These are phyloP conservation scores for Lamprotornis superbus DNA, from an alignment of 2,113 vertebrate genomes.

Conservation along the genomic window DNA sequence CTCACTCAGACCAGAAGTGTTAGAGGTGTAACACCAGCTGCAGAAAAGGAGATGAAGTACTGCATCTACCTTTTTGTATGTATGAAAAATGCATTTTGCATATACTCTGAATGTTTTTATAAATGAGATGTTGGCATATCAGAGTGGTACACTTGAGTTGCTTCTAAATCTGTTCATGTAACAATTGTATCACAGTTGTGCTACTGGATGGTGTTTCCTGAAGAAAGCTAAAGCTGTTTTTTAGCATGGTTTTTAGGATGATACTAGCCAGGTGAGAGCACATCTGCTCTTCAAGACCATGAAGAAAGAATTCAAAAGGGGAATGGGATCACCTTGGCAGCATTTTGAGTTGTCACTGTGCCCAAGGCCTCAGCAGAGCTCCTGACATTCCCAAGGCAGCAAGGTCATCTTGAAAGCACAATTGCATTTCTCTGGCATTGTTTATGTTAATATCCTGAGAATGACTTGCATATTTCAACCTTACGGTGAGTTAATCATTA, in stretches of 20 bases:
- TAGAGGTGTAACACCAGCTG: neutral
- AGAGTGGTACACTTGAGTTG: neutral
- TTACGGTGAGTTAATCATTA: conserved; percentile 70
- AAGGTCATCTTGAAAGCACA: conserved; percentile 69
- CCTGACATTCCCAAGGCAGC: conserved; percentile 52
- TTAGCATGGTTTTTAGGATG: neutral
- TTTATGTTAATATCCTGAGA: conserved; percentile 63
- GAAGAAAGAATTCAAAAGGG: neutral
- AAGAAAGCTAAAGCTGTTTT: neutral
- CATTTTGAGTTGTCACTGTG: conserved; percentile 10
- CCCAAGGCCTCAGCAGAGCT: conserved; percentile 26
- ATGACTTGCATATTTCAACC: conserved; percentile 70
- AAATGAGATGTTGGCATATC: neutral
- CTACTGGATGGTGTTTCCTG: neutral
- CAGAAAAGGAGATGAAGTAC: neutral
- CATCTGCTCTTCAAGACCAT: neutral
- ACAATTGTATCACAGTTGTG: neutral
- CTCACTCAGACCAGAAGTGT: neutral
- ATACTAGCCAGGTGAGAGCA: neutral
- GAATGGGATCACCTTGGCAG: neutral
- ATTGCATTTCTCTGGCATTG: conserved; percentile 39
- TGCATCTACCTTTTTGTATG: neutral
- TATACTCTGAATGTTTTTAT: neutral
- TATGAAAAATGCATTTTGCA: neutral
- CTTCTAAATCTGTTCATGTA: neutral